phyloP scores from a whole-genome alignment of 2,888 invertebrate genomes.

The Phalangium opilio region DNA sequence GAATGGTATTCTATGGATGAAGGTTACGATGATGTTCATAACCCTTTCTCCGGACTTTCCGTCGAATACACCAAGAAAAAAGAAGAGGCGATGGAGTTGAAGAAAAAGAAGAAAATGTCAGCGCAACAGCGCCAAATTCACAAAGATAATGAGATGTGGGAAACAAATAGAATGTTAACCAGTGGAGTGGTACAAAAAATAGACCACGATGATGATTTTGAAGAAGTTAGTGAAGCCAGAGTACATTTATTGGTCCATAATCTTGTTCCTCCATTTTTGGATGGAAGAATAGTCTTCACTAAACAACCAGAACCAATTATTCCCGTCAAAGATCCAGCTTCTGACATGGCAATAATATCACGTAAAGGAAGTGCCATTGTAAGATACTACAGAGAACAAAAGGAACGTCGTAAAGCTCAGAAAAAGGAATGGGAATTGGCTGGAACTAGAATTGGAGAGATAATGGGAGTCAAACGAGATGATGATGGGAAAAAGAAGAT shows the following conservation, averaged over 20 bases:
- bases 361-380: constrained; percentile 81
- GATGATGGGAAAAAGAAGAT: constrained; percentile 42
- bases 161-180: constrained; percentile 90
- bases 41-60: constrained; percentile 76
- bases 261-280: constrained; percentile 94
- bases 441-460: constrained; percentile 87
- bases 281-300: constrained; percentile 96
- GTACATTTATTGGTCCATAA: constrained; percentile 95
- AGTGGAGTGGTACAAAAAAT: constrained; percentile 72
- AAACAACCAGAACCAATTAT: constrained; percentile 98
- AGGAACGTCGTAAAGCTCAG: constrained; percentile 89
- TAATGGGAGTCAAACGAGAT: constrained; percentile 77
- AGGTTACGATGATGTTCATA: constrained; percentile 76
- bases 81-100: constrained; percentile 78
- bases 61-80: constrained; percentile 85
- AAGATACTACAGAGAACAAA: constrained; percentile 79
- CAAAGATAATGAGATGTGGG: constrained; percentile 96
- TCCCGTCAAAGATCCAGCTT: constrained; percentile 84
- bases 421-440: constrained; percentile 98
- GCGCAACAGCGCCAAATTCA: constrained; percentile 94
- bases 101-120: constrained; percentile 78
- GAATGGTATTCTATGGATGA: constrained; percentile 97
- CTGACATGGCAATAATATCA: constrained; percentile 91
- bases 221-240: constrained; percentile 85
- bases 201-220: constrained; percentile 69